phyloP scores from a whole-genome alignment of 1,140 invertebrate species.

The Drosophila fuyamai region DNA sequence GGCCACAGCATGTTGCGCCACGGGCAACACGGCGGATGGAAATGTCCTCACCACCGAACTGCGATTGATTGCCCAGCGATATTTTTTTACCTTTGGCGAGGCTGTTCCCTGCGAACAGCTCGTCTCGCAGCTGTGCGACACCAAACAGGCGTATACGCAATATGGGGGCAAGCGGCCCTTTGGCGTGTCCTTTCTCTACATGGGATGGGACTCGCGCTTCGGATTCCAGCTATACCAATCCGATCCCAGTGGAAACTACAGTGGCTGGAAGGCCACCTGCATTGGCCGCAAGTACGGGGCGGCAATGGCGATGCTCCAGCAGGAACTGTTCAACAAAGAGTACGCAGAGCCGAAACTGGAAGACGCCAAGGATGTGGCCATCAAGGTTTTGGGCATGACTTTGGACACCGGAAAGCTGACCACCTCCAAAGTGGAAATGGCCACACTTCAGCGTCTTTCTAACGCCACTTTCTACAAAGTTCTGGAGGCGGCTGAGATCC shows the following conservation, averaged over 20 bases:
- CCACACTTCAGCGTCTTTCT: slow-evolving; percentile 92
- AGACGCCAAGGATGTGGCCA: slow-evolving; percentile 93
- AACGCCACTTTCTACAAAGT: slow-evolving; percentile 93
- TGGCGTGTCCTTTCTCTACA: slow-evolving; percentile 99
- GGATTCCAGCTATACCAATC: slow-evolving; percentile 99
- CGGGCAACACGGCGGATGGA: slow-evolving; percentile 99
- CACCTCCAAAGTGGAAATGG: slow-evolving; percentile 97
- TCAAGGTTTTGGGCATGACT: slow-evolving; percentile 99
- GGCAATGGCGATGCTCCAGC: slow-evolving; percentile 98
- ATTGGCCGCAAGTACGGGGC: slow-evolving; percentile 99
- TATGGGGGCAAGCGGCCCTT: slow-evolving; percentile 99
- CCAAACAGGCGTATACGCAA: slow-evolving; percentile 99
- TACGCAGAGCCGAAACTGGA: slow-evolving; percentile 87
- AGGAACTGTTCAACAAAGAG: slow-evolving; percentile 97
- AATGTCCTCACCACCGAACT: slow-evolving; percentile 98
- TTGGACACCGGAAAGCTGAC: slow-evolving; percentile 98
- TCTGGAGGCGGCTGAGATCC: slow-evolving; percentile 91
- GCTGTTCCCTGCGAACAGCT: slow-evolving; percentile 99
- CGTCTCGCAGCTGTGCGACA: slow-evolving; percentile 98
- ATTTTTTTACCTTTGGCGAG: slow-evolving; percentile 97
- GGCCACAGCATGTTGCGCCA: slow-evolving; percentile 99
- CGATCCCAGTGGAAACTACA: slow-evolving; percentile 99
- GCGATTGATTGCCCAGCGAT: slow-evolving; percentile 96
- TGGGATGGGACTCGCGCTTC: slow-evolving; percentile 99
- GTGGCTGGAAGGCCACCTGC: slow-evolving; percentile 99